Percentiles rank a stretch among this genome's conserved stretches.
These are phyloP conservation scores for Gnathonemus longibarbis DNA, from an alignment of 2,113 vertebrate species.

Conservation along the genomic window DNA sequence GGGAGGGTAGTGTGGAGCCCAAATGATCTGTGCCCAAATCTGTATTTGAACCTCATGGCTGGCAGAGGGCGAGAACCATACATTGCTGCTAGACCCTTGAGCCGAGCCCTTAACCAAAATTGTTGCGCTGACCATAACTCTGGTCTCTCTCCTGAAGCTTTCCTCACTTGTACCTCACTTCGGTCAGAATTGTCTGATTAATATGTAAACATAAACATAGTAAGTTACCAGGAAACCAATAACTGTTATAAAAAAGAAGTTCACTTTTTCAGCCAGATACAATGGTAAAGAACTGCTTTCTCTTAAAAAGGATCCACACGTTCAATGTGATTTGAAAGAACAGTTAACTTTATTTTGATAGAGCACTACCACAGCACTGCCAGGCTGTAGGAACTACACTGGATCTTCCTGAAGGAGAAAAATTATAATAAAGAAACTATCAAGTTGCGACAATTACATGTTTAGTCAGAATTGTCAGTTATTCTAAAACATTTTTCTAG, in stretches of 20 bases:
- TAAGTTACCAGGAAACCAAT: background rate
- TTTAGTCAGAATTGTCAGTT: background rate
- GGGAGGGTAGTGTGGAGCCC: background rate
- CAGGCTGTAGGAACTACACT: background rate
- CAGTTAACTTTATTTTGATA: background rate
- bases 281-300: background rate
- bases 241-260: background rate
- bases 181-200: background rate
- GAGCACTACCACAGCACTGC: background rate
- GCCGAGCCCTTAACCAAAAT: background rate
- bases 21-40: background rate
- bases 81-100: background rate
- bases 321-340: background rate
- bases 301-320: background rate
- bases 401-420: background rate
- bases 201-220: background rate
- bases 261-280: background rate
- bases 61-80: background rate
- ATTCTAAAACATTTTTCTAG: background rate
- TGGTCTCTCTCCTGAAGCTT: background rate
- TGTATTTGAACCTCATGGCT: background rate
- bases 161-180: background rate
- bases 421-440: background rate
- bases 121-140: background rate
- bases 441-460: background rate